These are phyloP conservation scores for Nemotelus pantherinus DNA, from an alignment of 2,888 invertebrate genomes.

Conservation along the genomic window DNA sequence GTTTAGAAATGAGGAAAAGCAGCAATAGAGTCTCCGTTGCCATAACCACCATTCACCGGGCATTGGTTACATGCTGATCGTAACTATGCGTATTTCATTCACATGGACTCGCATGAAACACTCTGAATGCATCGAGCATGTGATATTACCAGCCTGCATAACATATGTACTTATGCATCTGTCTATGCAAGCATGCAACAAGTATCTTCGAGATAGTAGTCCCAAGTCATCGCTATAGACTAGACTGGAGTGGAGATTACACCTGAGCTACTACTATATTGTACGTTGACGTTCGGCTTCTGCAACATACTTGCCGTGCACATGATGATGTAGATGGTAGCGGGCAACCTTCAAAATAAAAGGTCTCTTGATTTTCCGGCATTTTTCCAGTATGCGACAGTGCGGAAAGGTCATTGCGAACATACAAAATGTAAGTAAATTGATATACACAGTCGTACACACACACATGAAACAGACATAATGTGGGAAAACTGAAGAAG, in stretches of 20 bases:
- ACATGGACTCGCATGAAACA: too few relatives aligned
- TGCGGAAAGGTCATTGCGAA: slow-evolving; percentile 43
- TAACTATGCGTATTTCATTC: background rate
- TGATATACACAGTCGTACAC: background rate
- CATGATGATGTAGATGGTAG: background rate
- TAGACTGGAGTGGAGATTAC: too few relatives aligned
- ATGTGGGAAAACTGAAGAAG: slow-evolving; percentile 34
- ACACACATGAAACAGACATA: slow-evolving; percentile 23
- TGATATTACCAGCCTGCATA: too few relatives aligned
- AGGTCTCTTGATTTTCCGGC: slow-evolving; percentile 44
- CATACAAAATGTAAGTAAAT: background rate
- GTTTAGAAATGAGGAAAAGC: slow-evolving; percentile 43
- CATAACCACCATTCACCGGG: slow-evolving; percentile 16
- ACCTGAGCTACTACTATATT: too few relatives aligned
- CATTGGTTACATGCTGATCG: slow-evolving; percentile 23
- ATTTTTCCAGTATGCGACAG: slow-evolving; percentile 44
- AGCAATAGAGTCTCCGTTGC: slow-evolving; percentile 2
- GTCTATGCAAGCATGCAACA: background rate
- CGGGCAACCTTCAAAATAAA: slow-evolving; percentile 40
- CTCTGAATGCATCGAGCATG: too few relatives aligned
- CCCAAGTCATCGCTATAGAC: background rate
- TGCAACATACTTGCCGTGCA: background rate
- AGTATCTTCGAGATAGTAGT: background rate
- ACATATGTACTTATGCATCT: slow-evolving; percentile 15
- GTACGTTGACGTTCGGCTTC: background rate